phyloP scores from a whole-genome alignment of 2,888 invertebrate genomes.

The Brachyptera putata region DNA sequence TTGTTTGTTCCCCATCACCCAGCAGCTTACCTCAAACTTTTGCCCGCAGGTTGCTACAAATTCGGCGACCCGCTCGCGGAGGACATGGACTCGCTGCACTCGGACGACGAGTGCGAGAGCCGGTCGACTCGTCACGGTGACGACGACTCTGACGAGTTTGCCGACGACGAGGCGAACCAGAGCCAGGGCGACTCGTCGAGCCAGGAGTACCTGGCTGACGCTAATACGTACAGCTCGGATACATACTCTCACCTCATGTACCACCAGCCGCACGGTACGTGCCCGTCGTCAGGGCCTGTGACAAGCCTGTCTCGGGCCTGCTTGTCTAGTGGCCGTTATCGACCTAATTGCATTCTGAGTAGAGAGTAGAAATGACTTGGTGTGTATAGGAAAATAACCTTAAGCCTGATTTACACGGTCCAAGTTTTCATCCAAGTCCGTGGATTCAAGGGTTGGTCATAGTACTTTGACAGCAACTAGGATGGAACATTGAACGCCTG shows the following conservation, averaged over 20 bases:
- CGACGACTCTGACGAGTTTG: conserved; percentile 55
- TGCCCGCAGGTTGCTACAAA: conserved; percentile 60
- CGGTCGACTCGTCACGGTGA: conserved; percentile 40
- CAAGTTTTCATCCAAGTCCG: too few relatives aligned
- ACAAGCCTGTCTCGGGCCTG: too few relatives aligned
- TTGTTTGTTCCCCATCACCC: too few relatives aligned
- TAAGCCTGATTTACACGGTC: too few relatives aligned
- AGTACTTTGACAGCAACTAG: too few relatives aligned
- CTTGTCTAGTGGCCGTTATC: too few relatives aligned
- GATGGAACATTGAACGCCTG: too few relatives aligned
- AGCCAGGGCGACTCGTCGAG: conserved; percentile 52
- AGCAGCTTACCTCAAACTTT: too few relatives aligned
- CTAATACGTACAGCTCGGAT: conserved; percentile 35
- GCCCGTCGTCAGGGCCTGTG: not conserved
- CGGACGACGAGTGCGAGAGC: conserved; percentile 56
- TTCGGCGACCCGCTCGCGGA: conserved; percentile 41
- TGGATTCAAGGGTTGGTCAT: too few relatives aligned
- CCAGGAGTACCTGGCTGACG: conserved; percentile 51
- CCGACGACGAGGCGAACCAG: conserved; percentile 54
- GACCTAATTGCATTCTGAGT: too few relatives aligned
- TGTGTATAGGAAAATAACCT: too few relatives aligned
- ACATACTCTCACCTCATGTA: conserved; percentile 29
- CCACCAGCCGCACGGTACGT: conserved; percentile 17
- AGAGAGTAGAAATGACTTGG: too few relatives aligned
- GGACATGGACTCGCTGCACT: conserved; percentile 68